Evolutionary conservation across 1,140 invertebrate genomes (phyloP), one percentile per base, ranked within the genome.

Genomic region (Arion vulgaris): DNA sequence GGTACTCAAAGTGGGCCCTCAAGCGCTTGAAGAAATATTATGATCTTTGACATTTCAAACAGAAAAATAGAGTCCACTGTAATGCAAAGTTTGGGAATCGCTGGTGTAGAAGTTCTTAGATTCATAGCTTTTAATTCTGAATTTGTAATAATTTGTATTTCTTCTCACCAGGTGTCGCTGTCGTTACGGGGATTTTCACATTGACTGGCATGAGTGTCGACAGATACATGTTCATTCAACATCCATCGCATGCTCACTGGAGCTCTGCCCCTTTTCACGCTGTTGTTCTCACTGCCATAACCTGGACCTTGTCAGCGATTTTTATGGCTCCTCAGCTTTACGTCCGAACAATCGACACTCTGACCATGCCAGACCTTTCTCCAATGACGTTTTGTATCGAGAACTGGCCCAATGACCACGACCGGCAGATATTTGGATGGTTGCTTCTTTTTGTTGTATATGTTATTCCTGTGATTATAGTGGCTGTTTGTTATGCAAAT

Each of bases 131-230:
- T n/a, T n/a, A n/a, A n/a, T n/a, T n/a, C n/a, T n/a, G n/a, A n/a
- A n/a, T n/a, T n/a, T n/a, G n/a, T n/a, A n/a, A n/a, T n/a, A n/a
- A n/a, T 45, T 45, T 45, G 5, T 45, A 7, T 45, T 45, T 7
- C 41, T n/a, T 57, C 23, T 2, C 53, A 57, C 9, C 92, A 96
- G 95, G 95, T 74, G 95, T 96, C 13, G 94, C 95, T 17, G 95
- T 96, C 0, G 95, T 95, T 0, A 95, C 95, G 1, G 95, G 95
- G 82, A 95, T 96, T 34, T 96, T 96, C 90, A 96, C 95, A 0
- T 95, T 96, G 86, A 95, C 95, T 0, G 95, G 95, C 0, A 96
- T 96, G 95, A 95, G 95, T 62, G 93, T 96, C 26, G 95, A 96
- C 90, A 93, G 96, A 32, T 96, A 95, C 87, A 89, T 96, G 75